These are phyloP conservation scores for Erynnis tages DNA, from an alignment of 2,888 invertebrate genomes.

Conservation along the genomic window DNA sequence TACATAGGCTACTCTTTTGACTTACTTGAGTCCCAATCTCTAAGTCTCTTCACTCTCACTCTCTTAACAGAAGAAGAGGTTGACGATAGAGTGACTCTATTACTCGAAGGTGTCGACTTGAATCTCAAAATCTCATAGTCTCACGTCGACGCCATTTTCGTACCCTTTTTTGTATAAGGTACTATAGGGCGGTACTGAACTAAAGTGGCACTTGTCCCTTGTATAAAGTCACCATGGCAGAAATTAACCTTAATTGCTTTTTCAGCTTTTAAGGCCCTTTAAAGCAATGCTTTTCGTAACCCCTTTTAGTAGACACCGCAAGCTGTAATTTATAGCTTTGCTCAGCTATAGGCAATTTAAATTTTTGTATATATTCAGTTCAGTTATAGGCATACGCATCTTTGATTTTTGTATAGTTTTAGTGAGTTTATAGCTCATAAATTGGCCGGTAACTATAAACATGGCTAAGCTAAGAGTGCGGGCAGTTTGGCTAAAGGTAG, in stretches of 20 bases:
- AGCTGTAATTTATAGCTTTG: constrained; percentile 72
- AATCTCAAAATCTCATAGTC: constrained; percentile 37
- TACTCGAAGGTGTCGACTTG: constrained; percentile 57
- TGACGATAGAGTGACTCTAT: constrained; percentile 55
- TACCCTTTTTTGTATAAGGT: constrained; percentile 52
- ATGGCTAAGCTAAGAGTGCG: too few species aligned
- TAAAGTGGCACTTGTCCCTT: constrained; percentile 72
- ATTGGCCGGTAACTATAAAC: too few species aligned
- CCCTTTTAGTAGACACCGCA: constrained; percentile 58
- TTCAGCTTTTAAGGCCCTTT: constrained; percentile 57
- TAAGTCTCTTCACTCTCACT: too few species aligned
- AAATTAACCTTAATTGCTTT: constrained; percentile 62
- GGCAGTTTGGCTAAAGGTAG: too few species aligned
- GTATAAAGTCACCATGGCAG: constrained; percentile 74
- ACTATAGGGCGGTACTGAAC: constrained; percentile 66
- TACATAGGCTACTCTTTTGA: too few species aligned
- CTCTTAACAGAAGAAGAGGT: too few species aligned
- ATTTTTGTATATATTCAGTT: too few species aligned
- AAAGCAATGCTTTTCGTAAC: constrained; percentile 62
- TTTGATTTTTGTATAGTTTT: too few species aligned
- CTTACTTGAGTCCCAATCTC: too few species aligned
- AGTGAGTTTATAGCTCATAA: too few species aligned
- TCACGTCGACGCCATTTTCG: constrained; percentile 57
- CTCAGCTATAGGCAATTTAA: constrained; percentile 50
- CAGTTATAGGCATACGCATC: too few species aligned